These are phyloP conservation scores for Crenichthys baileyi DNA, from an alignment of 2,797 vertebrate species.

Conservation along the genomic window DNA sequence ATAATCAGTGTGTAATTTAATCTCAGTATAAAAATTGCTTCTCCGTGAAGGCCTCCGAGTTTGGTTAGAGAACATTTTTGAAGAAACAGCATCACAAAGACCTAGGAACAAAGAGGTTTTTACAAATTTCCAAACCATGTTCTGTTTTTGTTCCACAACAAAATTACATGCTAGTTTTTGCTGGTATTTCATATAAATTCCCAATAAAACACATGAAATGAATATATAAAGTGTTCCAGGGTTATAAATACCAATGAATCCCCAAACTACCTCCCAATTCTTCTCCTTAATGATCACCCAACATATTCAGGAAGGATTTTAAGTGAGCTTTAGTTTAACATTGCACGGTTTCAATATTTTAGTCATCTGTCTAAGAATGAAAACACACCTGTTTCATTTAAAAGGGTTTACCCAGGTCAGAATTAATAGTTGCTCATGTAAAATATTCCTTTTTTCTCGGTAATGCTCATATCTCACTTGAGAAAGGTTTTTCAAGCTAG, in stretches of 20 bases:
- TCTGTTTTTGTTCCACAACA: neutral
- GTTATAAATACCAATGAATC: neutral
- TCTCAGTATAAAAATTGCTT: neutral
- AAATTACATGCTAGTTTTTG: neutral
- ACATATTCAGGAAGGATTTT: neutral
- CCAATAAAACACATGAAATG: neutral
- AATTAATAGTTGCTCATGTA: conserved; percentile 7
- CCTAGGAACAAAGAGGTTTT: neutral
- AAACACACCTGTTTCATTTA: neutral
- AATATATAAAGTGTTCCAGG: neutral
- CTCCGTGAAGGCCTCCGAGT: neutral
- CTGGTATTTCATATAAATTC: neutral
- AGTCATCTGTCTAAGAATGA: neutral
- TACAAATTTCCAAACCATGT: neutral
- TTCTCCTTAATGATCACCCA: neutral
- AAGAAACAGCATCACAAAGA: no score
- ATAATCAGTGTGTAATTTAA: no score
- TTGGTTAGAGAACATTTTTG: neutral
- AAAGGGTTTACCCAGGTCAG: conserved; percentile 11
- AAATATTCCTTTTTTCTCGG: neutral
- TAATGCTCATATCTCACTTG: conserved; percentile 14
- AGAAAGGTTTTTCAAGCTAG: conserved; percentile 24
- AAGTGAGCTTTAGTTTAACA: neutral
- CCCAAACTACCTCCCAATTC: neutral
- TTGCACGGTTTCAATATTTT: neutral